These are phyloP conservation scores for Gopherus flavomarginatus DNA, from an alignment of 2,113 vertebrate species.

Conservation along the genomic window DNA sequence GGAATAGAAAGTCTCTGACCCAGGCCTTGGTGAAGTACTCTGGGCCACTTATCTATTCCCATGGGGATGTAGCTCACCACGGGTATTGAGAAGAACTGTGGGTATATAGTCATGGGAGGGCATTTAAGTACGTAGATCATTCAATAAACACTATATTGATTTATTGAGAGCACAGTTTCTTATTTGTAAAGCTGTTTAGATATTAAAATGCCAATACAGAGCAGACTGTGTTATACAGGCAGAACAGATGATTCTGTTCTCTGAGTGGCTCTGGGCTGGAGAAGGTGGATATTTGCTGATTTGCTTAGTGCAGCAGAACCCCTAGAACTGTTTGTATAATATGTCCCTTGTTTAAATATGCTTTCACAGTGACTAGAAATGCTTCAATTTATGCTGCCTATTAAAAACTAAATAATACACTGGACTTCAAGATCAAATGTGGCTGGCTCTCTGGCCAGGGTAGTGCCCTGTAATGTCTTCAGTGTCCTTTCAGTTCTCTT, in stretches of 20 bases:
- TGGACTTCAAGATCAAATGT: neutral
- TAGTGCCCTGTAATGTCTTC: neutral
- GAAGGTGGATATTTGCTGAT: neutral
- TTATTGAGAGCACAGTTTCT: neutral
- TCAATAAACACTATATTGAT: neutral
- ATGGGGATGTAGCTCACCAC: neutral
- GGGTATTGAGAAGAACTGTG: neutral
- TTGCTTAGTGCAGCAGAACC: neutral
- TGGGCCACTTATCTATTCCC: neutral
- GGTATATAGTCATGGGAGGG: neutral
- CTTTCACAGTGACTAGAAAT: neutral
- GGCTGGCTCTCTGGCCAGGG: neutral
- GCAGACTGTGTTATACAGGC: neutral
- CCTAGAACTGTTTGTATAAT: neutral
- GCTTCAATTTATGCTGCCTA: neutral
- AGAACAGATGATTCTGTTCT: neutral
- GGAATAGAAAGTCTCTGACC: neutral
- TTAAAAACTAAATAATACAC: neutral
- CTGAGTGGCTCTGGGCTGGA: neutral
- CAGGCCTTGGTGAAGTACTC: neutral
- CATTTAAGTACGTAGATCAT: neutral
- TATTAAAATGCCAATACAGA: neutral
- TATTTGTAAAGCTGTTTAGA: neutral
- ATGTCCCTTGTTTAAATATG: neutral
- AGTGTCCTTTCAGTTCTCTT: neutral